Evolutionary conservation across 2,888 invertebrate species (phyloP).

Genomic region (Oxytorus armatus): DNA sequence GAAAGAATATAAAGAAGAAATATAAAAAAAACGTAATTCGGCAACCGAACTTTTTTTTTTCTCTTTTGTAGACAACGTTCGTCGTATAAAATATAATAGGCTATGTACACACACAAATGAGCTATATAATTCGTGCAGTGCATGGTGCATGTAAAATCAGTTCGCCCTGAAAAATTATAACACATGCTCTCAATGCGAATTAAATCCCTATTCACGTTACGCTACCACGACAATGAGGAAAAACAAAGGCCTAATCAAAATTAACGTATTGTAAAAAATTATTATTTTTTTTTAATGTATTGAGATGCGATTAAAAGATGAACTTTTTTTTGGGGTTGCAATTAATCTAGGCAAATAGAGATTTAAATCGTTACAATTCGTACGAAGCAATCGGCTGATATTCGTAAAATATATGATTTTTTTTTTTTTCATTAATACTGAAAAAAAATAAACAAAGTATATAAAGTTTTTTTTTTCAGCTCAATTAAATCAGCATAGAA

Average conservation of each 20-base stretch:
- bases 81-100: conserved; percentile 58
- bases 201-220: conserved; percentile 73
- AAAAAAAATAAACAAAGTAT: conserved; percentile 4
- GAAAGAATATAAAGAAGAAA: not conserved
- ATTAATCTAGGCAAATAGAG: conserved; percentile 58
- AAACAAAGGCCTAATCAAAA: conserved; percentile 10
- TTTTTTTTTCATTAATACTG: conserved; percentile 17
- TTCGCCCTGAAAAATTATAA: conserved; percentile 49
- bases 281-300: conserved; percentile 8
- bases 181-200: conserved; percentile 74
- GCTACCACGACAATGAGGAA: conserved; percentile 26
- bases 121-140: conserved; percentile 78
- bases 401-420: conserved; percentile 15
- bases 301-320: not conserved
- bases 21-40: conserved; percentile 35
- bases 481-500: conserved; percentile 50
- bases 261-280: not conserved
- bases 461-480: conserved; percentile 27
- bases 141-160: conserved; percentile 70
- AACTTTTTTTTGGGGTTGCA: not conserved
- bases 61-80: conserved; percentile 34
- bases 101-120: conserved; percentile 66
- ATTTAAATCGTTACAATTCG: conserved; percentile 60
- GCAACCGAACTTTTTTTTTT: conserved; percentile 36
- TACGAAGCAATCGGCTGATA: conserved; percentile 37